These are phyloP conservation scores for Scortum barcoo DNA, from an alignment of 2,113 vertebrate genomes.

Conservation along the genomic window DNA sequence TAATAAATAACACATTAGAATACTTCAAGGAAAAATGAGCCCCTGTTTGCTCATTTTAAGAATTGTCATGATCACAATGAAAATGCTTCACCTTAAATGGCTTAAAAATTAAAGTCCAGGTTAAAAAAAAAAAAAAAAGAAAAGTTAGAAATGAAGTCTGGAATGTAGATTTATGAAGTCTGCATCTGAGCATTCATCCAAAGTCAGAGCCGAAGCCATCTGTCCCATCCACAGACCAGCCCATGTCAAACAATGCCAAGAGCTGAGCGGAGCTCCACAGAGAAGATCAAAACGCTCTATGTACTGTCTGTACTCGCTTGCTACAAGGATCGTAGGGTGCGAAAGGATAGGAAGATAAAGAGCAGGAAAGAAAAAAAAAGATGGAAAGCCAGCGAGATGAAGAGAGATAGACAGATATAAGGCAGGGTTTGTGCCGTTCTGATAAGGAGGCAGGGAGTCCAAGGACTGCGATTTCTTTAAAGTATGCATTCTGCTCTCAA, in stretches of 20 bases:
- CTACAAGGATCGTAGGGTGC: conserved; percentile 13
- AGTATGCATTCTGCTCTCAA: conserved; percentile 9
- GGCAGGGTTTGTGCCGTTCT: conserved; percentile 2
- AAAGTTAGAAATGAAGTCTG: conserved; percentile 16
- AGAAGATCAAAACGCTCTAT: conserved; percentile 41
- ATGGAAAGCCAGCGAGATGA: not conserved
- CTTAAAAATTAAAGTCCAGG: not conserved
- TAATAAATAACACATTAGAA: too few relatives aligned
- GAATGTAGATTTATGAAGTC: conserved; percentile 31
- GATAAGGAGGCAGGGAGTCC: conserved; percentile 8
- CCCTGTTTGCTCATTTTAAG: too few relatives aligned
- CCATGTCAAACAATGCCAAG: conserved; percentile 55
- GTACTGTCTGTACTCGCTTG: conserved; percentile 24
- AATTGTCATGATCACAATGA: too few relatives aligned
- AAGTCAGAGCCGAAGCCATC: conserved; percentile 29
- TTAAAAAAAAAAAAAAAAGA: too few relatives aligned
- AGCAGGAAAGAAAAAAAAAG: not conserved
- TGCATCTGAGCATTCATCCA: conserved; percentile 36
- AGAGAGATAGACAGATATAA: not conserved
- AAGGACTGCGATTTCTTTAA: not conserved
- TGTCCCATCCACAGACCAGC: conserved; percentile 50
- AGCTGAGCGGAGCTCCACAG: conserved; percentile 15
- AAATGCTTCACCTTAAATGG: not conserved
- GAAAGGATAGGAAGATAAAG: conserved; percentile 9
- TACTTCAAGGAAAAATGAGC: too few relatives aligned